These are phyloP conservation scores for Iphiclides podalirius DNA, from an alignment of 2,888 invertebrate genomes.

Conservation along the genomic window DNA sequence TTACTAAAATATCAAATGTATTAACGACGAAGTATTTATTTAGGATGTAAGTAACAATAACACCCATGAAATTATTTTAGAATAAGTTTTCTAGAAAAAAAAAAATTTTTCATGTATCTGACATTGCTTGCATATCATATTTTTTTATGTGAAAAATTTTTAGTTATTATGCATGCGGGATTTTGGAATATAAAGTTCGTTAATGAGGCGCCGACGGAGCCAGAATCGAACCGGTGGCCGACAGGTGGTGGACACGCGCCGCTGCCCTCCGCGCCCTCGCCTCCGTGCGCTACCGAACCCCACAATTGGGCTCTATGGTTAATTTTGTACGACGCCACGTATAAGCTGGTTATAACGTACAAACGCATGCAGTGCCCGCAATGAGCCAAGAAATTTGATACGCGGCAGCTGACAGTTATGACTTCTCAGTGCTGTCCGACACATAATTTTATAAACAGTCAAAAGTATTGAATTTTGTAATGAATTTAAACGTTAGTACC, in stretches of 20 bases:
- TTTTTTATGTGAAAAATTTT: too few species aligned
- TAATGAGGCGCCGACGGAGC: constrained; percentile 52
- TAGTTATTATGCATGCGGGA: constrained; percentile 47
- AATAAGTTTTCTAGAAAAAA: too few species aligned
- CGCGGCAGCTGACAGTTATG: constrained; percentile 19
- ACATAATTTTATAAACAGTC: too few species aligned
- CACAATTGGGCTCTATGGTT: constrained; percentile 24
- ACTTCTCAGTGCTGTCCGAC: constrained; percentile 7
- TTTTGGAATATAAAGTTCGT: constrained; percentile 66
- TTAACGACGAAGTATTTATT: too few species aligned
- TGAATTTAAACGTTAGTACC: too few species aligned
- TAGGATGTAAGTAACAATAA: too few species aligned
- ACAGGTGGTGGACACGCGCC: constrained; percentile 74
- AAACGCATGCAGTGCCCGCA: constrained; percentile 19
- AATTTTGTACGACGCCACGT: constrained; percentile 17
- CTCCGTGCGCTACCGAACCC: constrained; percentile 43
- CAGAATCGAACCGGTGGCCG: constrained; percentile 49
- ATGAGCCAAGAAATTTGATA: constrained; percentile 23
- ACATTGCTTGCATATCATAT: too few species aligned
- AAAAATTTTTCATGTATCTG: too few species aligned
- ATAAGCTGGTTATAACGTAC: constrained; percentile 15
- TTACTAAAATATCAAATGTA: too few species aligned
- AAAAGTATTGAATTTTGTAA: too few species aligned
- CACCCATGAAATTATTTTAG: too few species aligned
- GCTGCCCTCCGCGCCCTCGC: constrained; percentile 44